Evolutionary conservation across 2,888 invertebrate genomes (phyloP).

Genomic region (Nesidiocoris tenuis): DNA sequence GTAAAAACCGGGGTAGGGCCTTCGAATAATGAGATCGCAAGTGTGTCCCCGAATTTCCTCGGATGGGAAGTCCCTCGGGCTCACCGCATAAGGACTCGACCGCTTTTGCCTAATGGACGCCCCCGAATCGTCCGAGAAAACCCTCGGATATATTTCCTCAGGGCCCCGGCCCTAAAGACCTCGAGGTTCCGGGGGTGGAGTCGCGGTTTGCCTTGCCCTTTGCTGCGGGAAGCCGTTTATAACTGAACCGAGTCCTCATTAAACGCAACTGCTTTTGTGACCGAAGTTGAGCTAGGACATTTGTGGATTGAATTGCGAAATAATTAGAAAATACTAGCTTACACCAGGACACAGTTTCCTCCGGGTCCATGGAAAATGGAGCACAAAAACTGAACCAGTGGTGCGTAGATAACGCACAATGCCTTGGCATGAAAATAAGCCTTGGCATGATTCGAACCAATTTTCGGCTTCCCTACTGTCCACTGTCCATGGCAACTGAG

Average conservation of each 20-base stretch:
- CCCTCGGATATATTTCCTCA: constrained; percentile 19
- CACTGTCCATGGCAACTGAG: no score
- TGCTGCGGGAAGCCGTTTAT: constrained; percentile 30
- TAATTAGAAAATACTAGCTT: no score
- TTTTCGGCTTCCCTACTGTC: no score
- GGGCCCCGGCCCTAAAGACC: constrained; percentile 1
- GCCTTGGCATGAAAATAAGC: no score
- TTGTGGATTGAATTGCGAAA: no score
- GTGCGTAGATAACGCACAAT: no score
- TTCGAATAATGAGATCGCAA: constrained; percentile 39
- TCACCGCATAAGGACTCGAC: constrained; percentile 18
- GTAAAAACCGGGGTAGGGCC: background rate
- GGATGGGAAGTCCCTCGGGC: constrained; percentile 15
- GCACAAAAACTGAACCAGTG: no score
- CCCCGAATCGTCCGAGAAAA: constrained; percentile 7
- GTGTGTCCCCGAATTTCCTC: constrained; percentile 8
- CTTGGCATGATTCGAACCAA: no score
- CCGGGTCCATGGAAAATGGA: no score
- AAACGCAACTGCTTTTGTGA: constrained; percentile 28
- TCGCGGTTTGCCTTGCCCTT: background rate
- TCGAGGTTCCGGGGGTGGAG: background rate
- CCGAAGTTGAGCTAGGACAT: background rate
- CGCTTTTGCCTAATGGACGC: constrained; percentile 24
- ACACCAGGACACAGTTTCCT: no score
- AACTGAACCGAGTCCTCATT: constrained; percentile 34